Evolutionary conservation across 2,113 vertebrate species (phyloP).

Genomic region (Dicrurus megarhynchus): DNA sequence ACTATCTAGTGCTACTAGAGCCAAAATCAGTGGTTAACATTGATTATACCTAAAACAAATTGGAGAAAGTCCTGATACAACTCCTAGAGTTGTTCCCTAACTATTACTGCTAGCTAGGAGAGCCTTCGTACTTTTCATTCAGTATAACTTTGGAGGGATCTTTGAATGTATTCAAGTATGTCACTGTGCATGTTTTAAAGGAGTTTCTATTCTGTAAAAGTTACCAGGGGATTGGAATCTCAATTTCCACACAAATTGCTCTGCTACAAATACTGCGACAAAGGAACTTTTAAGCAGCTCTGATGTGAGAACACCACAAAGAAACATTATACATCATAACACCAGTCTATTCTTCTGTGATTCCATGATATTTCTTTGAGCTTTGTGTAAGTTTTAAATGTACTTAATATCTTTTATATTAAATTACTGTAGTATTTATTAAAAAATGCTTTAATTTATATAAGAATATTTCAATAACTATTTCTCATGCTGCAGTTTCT

Average conservation of each 20-base stretch:
- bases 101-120: neutral
- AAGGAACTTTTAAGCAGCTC: neutral
- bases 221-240: neutral
- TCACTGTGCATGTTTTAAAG: neutral
- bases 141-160: neutral
- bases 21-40: neutral
- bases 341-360: neutral
- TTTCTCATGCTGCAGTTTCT: neutral
- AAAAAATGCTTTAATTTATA: neutral
- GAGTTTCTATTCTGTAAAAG: neutral
- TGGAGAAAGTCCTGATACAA: neutral
- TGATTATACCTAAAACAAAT: neutral
- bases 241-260: neutral
- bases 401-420: neutral
- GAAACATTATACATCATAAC: neutral
- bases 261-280: neutral
- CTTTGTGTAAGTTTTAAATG: neutral
- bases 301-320: neutral
- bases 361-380: neutral
- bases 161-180: neutral
- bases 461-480: neutral
- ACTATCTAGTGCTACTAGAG: neutral
- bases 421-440: neutral
- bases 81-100: neutral
- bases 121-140: neutral